Evolutionary conservation across 2,797 vertebrate species (phyloP).

Genomic region (Eulemur albifrons): DNA sequence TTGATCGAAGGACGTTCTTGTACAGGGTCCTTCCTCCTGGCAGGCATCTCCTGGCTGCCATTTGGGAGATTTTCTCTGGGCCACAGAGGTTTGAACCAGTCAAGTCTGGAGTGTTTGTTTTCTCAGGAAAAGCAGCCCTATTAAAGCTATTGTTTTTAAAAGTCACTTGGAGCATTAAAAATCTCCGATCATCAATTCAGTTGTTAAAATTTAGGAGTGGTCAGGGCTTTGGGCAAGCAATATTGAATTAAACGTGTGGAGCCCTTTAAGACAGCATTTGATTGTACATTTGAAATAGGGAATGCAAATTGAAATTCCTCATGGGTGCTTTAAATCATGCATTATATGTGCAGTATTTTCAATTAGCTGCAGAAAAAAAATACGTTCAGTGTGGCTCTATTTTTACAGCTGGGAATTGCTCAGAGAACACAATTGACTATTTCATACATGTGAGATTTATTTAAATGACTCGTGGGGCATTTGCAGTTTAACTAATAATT

Average conservation of each 20-base stretch:
- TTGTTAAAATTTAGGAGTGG: constrained; percentile 59
- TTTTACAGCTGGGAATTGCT: constrained; percentile 79
- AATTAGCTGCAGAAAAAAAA: constrained; percentile 70
- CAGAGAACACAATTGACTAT: constrained; percentile 72
- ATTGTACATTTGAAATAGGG: constrained; percentile 68
- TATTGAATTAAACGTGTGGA: constrained; percentile 67
- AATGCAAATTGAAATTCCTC: constrained; percentile 75
- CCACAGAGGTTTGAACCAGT: not conserved
- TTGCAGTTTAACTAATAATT: constrained; percentile 73
- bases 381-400: constrained; percentile 59
- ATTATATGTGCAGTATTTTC: constrained; percentile 77
- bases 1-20: not conserved
- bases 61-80: not conserved
- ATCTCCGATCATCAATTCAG: constrained; percentile 52
- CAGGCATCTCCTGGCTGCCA: not conserved
- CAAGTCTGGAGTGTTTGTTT: constrained; percentile 23
- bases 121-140: constrained; percentile 29
- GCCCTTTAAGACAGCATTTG: constrained; percentile 66
- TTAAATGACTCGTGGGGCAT: constrained; percentile 71
- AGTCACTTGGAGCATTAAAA: constrained; percentile 59
- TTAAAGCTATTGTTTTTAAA: constrained; percentile 62
- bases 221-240: constrained; percentile 51
- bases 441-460: constrained; percentile 77
- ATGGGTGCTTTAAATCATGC: constrained; percentile 76
- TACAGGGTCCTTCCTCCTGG: rapidly evolving